Conservation (phyloP, 2,797 vertebrate species). For the Protonibea diacanthus region DNA sequence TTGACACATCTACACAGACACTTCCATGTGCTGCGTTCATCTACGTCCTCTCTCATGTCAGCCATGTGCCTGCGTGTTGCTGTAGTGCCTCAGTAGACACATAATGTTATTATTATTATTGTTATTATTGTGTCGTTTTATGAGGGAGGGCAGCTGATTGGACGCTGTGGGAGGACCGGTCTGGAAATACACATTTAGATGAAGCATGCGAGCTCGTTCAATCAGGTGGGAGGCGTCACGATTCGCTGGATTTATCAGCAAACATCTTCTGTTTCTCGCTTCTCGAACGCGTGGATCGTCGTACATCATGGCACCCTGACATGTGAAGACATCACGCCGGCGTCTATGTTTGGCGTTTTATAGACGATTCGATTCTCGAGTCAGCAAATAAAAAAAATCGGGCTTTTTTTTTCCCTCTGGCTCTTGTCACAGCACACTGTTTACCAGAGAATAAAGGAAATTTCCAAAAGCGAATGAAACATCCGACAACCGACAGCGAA, state of each 20-base stretch:
- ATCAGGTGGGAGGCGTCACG: accelerated
- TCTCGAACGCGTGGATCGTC: neutral
- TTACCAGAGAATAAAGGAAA: neutral
- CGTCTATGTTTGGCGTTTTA: no score
- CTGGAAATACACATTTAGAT: neutral
- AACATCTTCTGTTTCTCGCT: neutral
- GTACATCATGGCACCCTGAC: neutral
- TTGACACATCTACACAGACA: neutral
- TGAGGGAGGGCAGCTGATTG: slow-evolving; percentile 1
- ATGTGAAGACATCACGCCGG: neutral
- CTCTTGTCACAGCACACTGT: neutral
- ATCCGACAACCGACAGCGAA: neutral
- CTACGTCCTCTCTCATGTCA: neutral
- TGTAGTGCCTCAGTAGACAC: neutral
- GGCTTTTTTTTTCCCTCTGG: neutral
- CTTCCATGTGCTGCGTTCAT: neutral
- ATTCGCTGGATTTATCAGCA: neutral
- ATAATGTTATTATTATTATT: no score
- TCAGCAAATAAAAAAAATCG: neutral
- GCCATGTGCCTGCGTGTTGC: neutral
- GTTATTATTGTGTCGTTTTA: neutral
- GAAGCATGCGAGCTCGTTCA: neutral
- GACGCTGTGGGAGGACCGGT: neutral
- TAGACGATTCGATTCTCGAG: neutral
- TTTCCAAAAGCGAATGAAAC: neutral